Evolutionary conservation across 2,113 vertebrate genomes (phyloP), one percentile per base, ranked within the genome.

Genomic region (Solea senegalensis): DNA sequence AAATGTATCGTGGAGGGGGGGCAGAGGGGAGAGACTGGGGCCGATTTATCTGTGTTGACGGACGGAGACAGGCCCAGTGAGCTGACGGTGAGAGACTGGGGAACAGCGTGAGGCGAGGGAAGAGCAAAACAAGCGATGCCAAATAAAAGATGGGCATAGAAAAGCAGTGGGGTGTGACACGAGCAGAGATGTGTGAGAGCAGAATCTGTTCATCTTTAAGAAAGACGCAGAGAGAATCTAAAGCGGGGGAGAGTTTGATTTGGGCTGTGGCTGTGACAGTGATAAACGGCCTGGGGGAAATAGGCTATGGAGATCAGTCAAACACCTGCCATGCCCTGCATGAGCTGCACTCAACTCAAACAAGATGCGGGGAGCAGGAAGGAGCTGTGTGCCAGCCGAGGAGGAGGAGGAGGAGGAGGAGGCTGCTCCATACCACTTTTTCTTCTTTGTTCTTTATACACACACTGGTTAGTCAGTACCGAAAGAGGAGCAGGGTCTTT

Each of bases 251-350:
- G 60, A 41, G 66, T 9, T 51, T 10, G 76, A 76, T 60, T 80
- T 61, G 65, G 3, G 73, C 59, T 12, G 54, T 7, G 68, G 54
- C 69, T 15, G 56, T 88, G 90, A 92, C 91, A 87, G 74, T 92
- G 92, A 92, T 91, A 76, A 90, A 92, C 75, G 76, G 86, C 80
- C 76, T 1, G 57, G 21, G 21, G 84, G 83, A 84, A 86, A 80
- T 65, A 64, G 69, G 78, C 78, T 76, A 41, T 27, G 58, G 77
- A 58, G 85, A 91, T 85, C 87, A 90, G 69, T 89, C 85, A 86
- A 77, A 90, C 90, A 93, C 91, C 90, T 93, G 92, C 80, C 72
- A 52, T 79, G 74, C 74, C 56, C 82, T 63, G 82, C 85, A 66
- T 68, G 77, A 86, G 72, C 64, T 65, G 41, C 48, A 59, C 71